Evolutionary conservation across 2,888 invertebrate genomes (phyloP).

Genomic region (Volucella bombylans): DNA sequence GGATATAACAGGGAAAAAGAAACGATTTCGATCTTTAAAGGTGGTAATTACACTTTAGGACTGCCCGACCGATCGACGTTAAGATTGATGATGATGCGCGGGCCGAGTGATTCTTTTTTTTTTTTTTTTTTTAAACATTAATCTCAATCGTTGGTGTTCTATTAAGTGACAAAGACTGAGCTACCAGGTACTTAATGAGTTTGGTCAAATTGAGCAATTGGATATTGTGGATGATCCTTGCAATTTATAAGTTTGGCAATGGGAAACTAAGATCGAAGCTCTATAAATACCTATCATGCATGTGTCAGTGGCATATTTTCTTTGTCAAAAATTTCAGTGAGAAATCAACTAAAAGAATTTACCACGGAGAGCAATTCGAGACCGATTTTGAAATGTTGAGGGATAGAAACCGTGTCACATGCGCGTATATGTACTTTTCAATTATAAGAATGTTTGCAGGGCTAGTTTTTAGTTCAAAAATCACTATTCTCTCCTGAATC

Average conservation of each 20-base stretch:
- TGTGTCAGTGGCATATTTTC: too few relatives aligned
- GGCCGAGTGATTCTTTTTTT: constrained; percentile 2
- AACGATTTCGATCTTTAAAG: constrained; percentile 67
- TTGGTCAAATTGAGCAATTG: constrained; percentile 33
- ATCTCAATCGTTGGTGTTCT: constrained; percentile 63
- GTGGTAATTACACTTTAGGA: constrained; percentile 67
- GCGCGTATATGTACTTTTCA: too few relatives aligned
- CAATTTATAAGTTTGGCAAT: constrained; percentile 14
- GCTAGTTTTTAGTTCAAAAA: too few relatives aligned
- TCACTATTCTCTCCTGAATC: too few relatives aligned
- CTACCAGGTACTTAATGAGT: constrained; percentile 61
- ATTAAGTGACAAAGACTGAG: constrained; percentile 64
- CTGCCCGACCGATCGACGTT: constrained; percentile 11
- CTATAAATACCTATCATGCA: too few relatives aligned
- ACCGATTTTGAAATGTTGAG: too few relatives aligned
- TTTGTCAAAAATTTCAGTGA: too few relatives aligned
- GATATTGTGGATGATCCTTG: neutral
- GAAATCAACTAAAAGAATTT: too few relatives aligned
- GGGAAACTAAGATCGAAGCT: neutral
- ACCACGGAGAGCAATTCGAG: too few relatives aligned
- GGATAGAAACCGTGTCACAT: too few relatives aligned
- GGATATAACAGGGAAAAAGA: constrained; percentile 50
- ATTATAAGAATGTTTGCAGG: too few relatives aligned
- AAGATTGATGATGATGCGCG: constrained; percentile 61
- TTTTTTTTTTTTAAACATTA: constrained; percentile 41